phyloP scores from a whole-genome alignment of 2,797 vertebrate species.

The Poecilia velifera region DNA sequence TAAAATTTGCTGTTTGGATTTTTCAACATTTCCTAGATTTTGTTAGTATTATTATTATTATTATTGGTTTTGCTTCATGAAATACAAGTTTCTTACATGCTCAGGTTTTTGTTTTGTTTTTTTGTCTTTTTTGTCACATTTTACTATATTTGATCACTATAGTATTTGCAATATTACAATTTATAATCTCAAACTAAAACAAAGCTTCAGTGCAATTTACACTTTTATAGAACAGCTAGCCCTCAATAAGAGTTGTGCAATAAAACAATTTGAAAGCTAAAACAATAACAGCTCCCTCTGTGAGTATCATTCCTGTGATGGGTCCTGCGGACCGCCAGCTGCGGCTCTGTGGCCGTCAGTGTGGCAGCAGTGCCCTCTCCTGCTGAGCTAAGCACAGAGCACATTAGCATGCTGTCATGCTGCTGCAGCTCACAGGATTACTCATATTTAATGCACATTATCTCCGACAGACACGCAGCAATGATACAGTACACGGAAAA shows the following conservation, averaged over 20 bases:
- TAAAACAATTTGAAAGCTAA: neutral
- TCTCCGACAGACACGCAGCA: constrained; percentile 16
- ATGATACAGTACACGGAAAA: constrained; percentile 1
- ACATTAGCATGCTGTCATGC: constrained; percentile 54
- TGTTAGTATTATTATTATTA: neutral
- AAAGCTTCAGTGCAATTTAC: neutral
- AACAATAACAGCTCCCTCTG: neutral
- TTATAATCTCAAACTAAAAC: neutral
- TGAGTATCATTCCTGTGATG: neutral
- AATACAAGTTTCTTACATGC: neutral
- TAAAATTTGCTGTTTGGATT: neutral
- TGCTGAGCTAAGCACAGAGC: constrained; percentile 67
- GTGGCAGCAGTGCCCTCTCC: constrained; percentile 74
- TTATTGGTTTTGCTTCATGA: neutral
- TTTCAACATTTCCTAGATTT: neutral
- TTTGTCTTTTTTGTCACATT: neutral
- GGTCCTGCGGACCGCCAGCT: constrained; percentile 9
- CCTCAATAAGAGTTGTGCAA: neutral
- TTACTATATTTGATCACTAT: neutral
- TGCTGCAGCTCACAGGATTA: constrained; percentile 62
- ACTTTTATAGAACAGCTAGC: neutral
- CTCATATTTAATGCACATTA: constrained; percentile 34
- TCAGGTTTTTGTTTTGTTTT: neutral
- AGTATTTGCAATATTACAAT: neutral
- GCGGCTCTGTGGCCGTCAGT: constrained; percentile 3